Percentiles rank a stretch among this genome's conserved stretches.
Conservation (phyloP, 2,888 invertebrate genomes). For the Drosophila pegasa region DNA sequence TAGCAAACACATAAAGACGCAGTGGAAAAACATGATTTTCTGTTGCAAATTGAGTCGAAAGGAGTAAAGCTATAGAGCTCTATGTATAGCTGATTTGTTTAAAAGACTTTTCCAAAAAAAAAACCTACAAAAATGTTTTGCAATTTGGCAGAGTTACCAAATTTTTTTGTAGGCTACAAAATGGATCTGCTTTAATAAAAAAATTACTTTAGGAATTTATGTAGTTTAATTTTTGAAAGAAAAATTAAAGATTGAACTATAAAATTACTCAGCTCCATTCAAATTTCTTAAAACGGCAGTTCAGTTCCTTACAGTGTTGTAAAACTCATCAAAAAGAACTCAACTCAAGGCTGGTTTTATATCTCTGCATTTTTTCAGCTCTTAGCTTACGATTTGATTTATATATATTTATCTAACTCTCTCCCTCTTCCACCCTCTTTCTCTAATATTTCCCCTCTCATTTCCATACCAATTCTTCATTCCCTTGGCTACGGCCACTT, state of each 20-base stretch:
- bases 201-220: too few relatives aligned
- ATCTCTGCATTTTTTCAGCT: not conserved
- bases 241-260: too few relatives aligned
- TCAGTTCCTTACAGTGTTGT: not conserved
- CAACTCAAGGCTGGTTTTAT: not conserved
- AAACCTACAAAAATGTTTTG: too few relatives aligned
- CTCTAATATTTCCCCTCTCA: not conserved
- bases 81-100: too few relatives aligned
- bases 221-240: too few relatives aligned
- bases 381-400: not conserved
- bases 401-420: too few relatives aligned
- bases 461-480: not conserved
- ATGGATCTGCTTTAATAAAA: too few relatives aligned
- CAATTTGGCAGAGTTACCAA: too few relatives aligned
- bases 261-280: not conserved
- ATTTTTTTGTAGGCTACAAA: too few relatives aligned
- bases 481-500: not conserved
- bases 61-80: too few relatives aligned
- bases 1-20: conserved; percentile 3
- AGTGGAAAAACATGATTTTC: not conserved
- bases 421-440: too few relatives aligned
- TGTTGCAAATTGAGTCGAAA: conserved; percentile 62
- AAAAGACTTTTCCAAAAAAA: too few relatives aligned
- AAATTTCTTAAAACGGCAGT: not conserved
- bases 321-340: conserved; percentile 1